Conservation (phyloP, 1,140 invertebrate genomes). For the Drosophila pectinifera region DNA sequence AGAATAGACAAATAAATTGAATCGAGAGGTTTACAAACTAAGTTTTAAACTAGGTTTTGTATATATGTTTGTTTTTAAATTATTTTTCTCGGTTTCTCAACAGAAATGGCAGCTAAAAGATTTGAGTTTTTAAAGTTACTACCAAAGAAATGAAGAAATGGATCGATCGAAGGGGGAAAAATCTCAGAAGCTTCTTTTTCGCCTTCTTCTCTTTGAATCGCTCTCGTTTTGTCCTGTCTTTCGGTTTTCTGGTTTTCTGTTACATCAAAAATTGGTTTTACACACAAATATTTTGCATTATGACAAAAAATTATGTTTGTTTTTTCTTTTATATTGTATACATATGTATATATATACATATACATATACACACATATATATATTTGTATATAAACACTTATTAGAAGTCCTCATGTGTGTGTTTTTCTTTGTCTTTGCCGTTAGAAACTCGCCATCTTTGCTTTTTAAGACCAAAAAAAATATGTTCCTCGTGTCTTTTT, state of each 20-base stretch:
- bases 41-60: slow-evolving; percentile 59
- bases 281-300: slow-evolving; percentile 70
- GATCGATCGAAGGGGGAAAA: slow-evolving; percentile 6
- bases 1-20: slow-evolving; percentile 33
- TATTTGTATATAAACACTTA: slow-evolving; percentile 80
- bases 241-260: slow-evolving; percentile 45
- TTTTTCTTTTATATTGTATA: slow-evolving; percentile 22
- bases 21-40: slow-evolving; percentile 57
- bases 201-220: slow-evolving; percentile 17
- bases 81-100: slow-evolving; percentile 18
- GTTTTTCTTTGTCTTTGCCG: slow-evolving; percentile 47
- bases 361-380: slow-evolving; percentile 42
- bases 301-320: slow-evolving; percentile 77
- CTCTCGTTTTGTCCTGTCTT: slow-evolving; percentile 24
- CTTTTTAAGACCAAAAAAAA: slow-evolving; percentile 52
- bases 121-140: slow-evolving; percentile 58
- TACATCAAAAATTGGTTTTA: slow-evolving; percentile 77
- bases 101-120: slow-evolving; percentile 64
- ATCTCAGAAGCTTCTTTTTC: slow-evolving; percentile 20
- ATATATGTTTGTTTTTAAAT: slow-evolving; percentile 1
- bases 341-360: slow-evolving; percentile 35
- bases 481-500: slow-evolving; percentile 19
- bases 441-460: slow-evolving; percentile 17
- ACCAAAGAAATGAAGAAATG: slow-evolving; percentile 27
- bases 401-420: slow-evolving; percentile 70